Conservation (phyloP, 2,797 vertebrate species). For the Poecilia gillii region DNA sequence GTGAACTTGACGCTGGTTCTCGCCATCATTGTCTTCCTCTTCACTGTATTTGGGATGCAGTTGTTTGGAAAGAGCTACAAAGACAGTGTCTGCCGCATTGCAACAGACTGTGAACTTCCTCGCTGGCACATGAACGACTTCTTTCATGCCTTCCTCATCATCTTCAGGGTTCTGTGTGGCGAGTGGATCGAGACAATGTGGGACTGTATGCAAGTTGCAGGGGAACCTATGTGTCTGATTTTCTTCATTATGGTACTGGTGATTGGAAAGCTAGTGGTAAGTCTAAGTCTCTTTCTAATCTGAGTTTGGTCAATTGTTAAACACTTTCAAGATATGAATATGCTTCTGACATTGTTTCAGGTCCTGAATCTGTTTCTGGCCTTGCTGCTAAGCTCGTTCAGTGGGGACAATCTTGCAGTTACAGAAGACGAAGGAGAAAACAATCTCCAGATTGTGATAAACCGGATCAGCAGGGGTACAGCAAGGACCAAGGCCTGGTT, state of each 20-base stretch:
- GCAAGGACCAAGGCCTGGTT: conserved; percentile 76
- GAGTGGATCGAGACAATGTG: conserved; percentile 99
- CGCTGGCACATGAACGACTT: conserved; percentile 98
- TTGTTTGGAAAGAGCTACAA: conserved; percentile 93
- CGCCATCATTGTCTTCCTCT: conserved; percentile 97
- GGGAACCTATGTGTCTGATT: conserved; percentile 88
- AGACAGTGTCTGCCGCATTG: conserved; percentile 93
- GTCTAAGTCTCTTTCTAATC: conserved; percentile 42
- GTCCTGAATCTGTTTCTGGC: conserved; percentile 95
- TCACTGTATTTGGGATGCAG: conserved; percentile 96
- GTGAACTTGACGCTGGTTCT: conserved; percentile 94
- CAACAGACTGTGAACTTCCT: conserved; percentile 84
- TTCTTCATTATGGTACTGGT: conserved; percentile 98
- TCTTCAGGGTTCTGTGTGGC: conserved; percentile 94
- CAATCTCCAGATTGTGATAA: conserved; percentile 92
- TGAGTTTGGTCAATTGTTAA: background rate
- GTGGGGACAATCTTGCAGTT: conserved; percentile 86
- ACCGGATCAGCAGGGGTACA: conserved; percentile 85
- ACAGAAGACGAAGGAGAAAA: conserved; percentile 92
- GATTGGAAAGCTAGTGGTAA: conserved; percentile 95
- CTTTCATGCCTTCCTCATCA: conserved; percentile 95
- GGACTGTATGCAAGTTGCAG: conserved; percentile 94
- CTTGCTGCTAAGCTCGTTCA: conserved; percentile 93
- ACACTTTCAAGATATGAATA: conserved; percentile 76
- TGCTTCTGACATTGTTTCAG: conserved; percentile 62